These are phyloP conservation scores for Apamea sordens DNA, from an alignment of 2,888 invertebrate genomes.

Conservation along the genomic window DNA sequence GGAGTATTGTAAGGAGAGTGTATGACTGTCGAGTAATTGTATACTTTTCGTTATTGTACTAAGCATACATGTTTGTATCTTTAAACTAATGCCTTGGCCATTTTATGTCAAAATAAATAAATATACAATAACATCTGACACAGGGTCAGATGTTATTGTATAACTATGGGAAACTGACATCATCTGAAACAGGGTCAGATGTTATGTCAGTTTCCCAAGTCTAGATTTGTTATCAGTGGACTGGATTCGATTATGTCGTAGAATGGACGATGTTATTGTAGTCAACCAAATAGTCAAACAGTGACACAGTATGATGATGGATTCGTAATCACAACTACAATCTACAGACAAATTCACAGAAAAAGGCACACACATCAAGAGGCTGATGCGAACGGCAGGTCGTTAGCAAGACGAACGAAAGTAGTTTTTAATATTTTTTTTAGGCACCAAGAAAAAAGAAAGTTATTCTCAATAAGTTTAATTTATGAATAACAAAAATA, in stretches of 20 bases:
- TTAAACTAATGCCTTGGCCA: too few relatives aligned
- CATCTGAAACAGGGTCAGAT: too few relatives aligned
- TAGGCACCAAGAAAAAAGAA: neutral
- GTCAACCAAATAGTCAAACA: neutral
- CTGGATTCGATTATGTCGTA: neutral
- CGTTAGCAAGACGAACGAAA: neutral
- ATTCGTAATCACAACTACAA: neutral
- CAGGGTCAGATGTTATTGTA: too few relatives aligned
- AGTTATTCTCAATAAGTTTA: conserved; percentile 7
- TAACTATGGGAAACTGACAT: too few relatives aligned
- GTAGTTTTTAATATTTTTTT: neutral
- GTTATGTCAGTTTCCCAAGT: neutral
- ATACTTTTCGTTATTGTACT: neutral
- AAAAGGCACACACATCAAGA: too few relatives aligned
- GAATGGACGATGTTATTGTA: too few relatives aligned
- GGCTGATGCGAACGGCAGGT: neutral
- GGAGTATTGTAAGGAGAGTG: neutral
- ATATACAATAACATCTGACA: neutral
- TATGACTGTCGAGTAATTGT: neutral
- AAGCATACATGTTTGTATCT: too few relatives aligned
- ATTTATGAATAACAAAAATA: conserved; percentile 27
- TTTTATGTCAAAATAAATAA: too few relatives aligned
- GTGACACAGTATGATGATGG: neutral
- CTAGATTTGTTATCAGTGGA: neutral
- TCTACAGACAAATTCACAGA: neutral